Percentiles rank a stretch among this genome's conserved stretches.
phyloP scores from a whole-genome alignment of 1,140 invertebrate genomes.

The Leptinotarsa lineolata region DNA sequence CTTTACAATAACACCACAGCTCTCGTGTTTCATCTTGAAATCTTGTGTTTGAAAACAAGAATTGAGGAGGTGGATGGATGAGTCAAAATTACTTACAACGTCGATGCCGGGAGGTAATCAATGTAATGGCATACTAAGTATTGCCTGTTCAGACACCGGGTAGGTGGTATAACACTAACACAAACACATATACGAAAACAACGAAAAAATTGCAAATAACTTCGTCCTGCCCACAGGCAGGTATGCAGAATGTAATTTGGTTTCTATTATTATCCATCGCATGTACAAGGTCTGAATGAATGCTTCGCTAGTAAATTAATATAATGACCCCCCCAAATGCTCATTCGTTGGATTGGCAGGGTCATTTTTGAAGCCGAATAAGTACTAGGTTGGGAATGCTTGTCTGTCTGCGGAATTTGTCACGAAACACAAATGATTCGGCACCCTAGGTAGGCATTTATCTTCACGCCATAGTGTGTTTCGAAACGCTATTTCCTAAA shows the following conservation, averaged over 20 bases:
- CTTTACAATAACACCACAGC: too few species aligned
- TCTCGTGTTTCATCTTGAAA: too few species aligned
- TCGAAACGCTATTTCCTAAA: neutral
- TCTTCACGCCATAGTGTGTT: slow-evolving; percentile 1
- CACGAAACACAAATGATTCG: neutral
- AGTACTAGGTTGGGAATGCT: neutral
- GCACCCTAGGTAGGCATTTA: neutral
- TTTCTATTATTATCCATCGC: slow-evolving; percentile 6
- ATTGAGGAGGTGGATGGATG: too few species aligned
- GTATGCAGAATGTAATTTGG: neutral
- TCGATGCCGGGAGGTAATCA: too few species aligned
- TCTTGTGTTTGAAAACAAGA: too few species aligned
- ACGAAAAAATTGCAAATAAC: neutral
- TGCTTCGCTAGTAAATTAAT: neutral
- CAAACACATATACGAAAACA: neutral
- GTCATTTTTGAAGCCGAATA: neutral
- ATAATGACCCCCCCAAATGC: slow-evolving; percentile 2
- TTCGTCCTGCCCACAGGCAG: neutral
- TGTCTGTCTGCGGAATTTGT: neutral
- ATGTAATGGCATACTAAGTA: neutral
- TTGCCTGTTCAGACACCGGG: neutral
- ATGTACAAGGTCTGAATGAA: neutral
- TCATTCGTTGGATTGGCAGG: neutral
- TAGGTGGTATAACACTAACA: neutral
- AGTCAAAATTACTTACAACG: too few species aligned